These are phyloP conservation scores for Chouioia cunea DNA, from an alignment of 2,888 invertebrate genomes.

Conservation along the genomic window DNA sequence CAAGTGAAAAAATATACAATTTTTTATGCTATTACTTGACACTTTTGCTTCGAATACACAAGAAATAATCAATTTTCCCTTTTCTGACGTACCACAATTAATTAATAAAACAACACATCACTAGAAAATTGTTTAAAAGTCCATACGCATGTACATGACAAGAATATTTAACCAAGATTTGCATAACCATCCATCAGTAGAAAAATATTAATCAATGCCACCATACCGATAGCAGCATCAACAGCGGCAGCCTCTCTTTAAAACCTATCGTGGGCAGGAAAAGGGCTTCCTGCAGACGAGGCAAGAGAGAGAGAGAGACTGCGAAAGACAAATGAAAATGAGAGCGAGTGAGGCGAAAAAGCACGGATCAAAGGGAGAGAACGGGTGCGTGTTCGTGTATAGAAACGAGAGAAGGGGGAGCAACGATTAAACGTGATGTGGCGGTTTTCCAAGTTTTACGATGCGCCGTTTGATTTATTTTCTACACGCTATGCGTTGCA, in stretches of 20 bases:
- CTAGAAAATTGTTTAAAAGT: conserved; percentile 1
- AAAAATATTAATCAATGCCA: conserved; percentile 38
- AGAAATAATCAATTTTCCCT: background rate
- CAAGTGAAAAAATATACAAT: no score
- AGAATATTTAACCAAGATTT: no score
- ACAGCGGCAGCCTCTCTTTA: conserved; percentile 11
- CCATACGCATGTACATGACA: no score
- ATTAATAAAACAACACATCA: background rate
- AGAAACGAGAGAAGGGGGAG: background rate
- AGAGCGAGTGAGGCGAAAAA: conserved; percentile 1
- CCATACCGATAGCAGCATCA: background rate
- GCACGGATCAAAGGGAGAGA: conserved; percentile 41
- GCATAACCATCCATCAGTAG: conserved; percentile 21
- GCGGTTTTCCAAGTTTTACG: conserved; percentile 48
- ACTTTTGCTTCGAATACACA: background rate
- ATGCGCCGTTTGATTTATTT: conserved; percentile 41
- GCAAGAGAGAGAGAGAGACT: background rate
- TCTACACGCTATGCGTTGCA: background rate
- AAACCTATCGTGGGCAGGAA: background rate
- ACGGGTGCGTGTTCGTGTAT: background rate
- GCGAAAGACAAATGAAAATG: conserved; percentile 36
- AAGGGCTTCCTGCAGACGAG: background rate
- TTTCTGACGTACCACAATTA: background rate
- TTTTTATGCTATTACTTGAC: no score
- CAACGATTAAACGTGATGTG: conserved; percentile 48